These are phyloP conservation scores for Philotrypesis tridentata DNA, from an alignment of 1,140 invertebrate species.

Conservation along the genomic window DNA sequence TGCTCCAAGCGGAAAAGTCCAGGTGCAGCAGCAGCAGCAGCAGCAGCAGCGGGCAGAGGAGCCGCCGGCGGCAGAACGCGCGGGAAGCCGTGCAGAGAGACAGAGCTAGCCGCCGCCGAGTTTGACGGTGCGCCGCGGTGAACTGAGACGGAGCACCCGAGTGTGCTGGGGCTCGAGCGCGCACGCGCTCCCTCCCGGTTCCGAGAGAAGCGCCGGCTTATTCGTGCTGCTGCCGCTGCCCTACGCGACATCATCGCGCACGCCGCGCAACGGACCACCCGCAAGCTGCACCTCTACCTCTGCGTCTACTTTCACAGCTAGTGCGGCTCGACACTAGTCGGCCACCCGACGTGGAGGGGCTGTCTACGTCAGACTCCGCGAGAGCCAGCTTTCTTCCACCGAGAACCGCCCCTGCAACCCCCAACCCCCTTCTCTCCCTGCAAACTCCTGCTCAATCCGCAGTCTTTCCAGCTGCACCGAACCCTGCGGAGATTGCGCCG, in stretches of 20 bases:
- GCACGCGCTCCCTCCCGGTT: conserved; percentile 51
- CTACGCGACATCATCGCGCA: too few relatives aligned
- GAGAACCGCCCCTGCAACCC: too few relatives aligned
- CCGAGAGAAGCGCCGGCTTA: conserved; percentile 14
- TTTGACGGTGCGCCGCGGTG: conserved; percentile 65
- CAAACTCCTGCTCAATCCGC: too few relatives aligned
- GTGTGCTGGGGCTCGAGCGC: conserved; percentile 56
- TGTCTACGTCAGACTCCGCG: not conserved
- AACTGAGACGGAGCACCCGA: conserved; percentile 58
- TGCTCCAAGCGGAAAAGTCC: not conserved
- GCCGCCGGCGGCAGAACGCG: not conserved
- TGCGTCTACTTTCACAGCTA: too few relatives aligned
- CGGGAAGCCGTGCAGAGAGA: conserved; percentile 20
- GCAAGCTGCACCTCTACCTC: too few relatives aligned
- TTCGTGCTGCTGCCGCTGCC: too few relatives aligned
- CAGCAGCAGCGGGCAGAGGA: not conserved
- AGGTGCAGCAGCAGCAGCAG: not conserved
- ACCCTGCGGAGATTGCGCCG: too few relatives aligned
- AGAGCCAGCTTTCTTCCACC: too few relatives aligned
- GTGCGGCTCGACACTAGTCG: too few relatives aligned
- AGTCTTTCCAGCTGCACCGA: too few relatives aligned
- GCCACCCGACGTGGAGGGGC: not conserved
- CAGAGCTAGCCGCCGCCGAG: conserved; percentile 52
- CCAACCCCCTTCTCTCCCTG: too few relatives aligned
- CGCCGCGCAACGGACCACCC: not conserved